phyloP scores from a whole-genome alignment of 64 coral and sea anemone genomes.

The Astreopora myriophthalma region DNA sequence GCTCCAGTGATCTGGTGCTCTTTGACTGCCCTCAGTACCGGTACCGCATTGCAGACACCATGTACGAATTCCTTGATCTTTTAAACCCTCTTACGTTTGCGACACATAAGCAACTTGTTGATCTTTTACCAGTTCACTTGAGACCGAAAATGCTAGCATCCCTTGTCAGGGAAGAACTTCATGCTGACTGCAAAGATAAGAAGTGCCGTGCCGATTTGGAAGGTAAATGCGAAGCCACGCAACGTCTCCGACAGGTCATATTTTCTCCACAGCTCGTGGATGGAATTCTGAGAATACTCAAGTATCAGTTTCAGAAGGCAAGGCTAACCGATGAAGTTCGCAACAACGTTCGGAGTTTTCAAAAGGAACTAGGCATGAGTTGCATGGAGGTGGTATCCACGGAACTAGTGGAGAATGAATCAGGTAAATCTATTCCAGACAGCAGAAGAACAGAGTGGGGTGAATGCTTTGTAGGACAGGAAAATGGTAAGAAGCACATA shows the following conservation, averaged over 20 bases:
- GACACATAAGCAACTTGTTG: conserved; percentile 17
- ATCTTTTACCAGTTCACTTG: conserved; percentile 68
- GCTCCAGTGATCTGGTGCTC: conserved; percentile 63
- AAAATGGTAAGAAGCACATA: conserved; percentile 28
- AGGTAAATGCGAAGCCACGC: conserved; percentile 39
- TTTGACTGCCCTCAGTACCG: conserved; percentile 31
- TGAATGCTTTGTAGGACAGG: conserved; percentile 43
- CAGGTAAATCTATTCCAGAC: conserved; percentile 17
- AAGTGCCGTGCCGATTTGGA: conserved; percentile 38
- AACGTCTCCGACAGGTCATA: conserved; percentile 45
- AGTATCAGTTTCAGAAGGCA: conserved; percentile 35
- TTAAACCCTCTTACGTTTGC: neutral
- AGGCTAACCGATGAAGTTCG: conserved; percentile 44
- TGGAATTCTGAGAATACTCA: conserved; percentile 77
- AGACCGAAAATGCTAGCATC: conserved; percentile 28
- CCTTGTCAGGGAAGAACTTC: conserved; percentile 71
- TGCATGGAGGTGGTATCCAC: conserved; percentile 74
- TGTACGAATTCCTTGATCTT: neutral
- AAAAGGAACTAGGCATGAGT: conserved; percentile 47
- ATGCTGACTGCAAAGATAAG: conserved; percentile 49
- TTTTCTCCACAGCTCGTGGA: conserved; percentile 59
- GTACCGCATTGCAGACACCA: neutral
- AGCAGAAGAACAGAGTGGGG: neutral
- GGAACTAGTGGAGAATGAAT: conserved; percentile 56
- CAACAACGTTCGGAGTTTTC: conserved; percentile 31